Evolutionary conservation across 2,888 invertebrate genomes (phyloP), one percentile per base, ranked within the genome.

Genomic region (Brachyopa scutellaris): DNA sequence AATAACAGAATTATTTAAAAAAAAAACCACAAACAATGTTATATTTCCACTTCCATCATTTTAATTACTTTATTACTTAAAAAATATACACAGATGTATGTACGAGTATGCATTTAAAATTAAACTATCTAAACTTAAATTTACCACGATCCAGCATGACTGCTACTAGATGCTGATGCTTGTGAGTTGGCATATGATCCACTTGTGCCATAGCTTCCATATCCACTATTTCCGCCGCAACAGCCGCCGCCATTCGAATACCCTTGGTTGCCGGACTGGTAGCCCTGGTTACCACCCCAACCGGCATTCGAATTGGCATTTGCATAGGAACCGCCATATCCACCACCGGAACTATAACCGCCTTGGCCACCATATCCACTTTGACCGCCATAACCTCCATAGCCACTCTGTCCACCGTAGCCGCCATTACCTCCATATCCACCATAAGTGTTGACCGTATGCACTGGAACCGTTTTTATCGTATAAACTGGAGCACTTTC

Each of bases 401-500:
- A 8, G 0, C 72, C 55, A 13, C 67, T n/a, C 11, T 66, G 29
- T 9, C 42, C 49, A 0, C 21, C 11, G 7, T 61, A 33, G 4
- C 77, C 77, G 17, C 59, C 36, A 29, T 57, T 21, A 0, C 53
- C 53, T 8, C 59, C 5, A 15, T 76, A 53, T 29, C 67, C 61
- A 6, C 69, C 55, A 2, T 7, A n/a, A 2, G 57, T 70, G 13
- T 82, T 77, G 6, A 77, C 51, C 1, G 64, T 70, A 31, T 80
- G 76, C 9, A 80, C 76, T 13, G 74, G 79, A 5, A 79, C 79
- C 0, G 80, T 80, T 21, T 80, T 80, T 17, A 80, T 51, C 19
- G 80, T 82, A 47, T 82, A 70, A 11, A 82, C 82, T 13, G 82
- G 82, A 31, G 77, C 82, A 33, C 70, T 69, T 26, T 82, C 31